Percentiles rank a stretch among this genome's conserved stretches.
Conservation (phyloP, 1,140 invertebrate genomes). For the Camponotus vicinus region DNA sequence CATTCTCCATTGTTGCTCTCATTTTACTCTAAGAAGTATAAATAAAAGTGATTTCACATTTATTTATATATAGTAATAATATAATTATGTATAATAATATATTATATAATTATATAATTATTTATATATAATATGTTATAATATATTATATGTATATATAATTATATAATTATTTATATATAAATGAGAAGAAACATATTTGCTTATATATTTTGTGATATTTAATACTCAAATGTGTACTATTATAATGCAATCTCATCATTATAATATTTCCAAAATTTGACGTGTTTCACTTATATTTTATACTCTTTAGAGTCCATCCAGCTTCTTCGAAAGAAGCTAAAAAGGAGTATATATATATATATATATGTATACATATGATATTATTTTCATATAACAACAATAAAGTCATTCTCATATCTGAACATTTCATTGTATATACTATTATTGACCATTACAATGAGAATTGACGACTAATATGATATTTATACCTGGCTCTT, state of each 20-base stretch:
- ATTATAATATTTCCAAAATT: background rate
- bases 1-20: background rate
- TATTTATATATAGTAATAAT: too few species aligned
- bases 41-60: background rate
- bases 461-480: constrained; percentile 20
- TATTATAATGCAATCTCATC: background rate
- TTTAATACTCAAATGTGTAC: background rate
- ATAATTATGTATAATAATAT: too few species aligned
- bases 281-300: background rate
- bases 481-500: background rate
- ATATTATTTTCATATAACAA: constrained; percentile 34
- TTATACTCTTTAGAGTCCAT: constrained; percentile 27
- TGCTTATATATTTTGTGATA: background rate
- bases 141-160: too few species aligned
- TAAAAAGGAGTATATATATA: constrained; percentile 3
- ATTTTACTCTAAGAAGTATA: constrained; percentile 37
- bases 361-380: background rate
- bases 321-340: background rate
- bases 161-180: too few species aligned
- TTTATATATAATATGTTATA: too few species aligned
- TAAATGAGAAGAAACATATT: background rate
- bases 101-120: too few species aligned
- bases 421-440: constrained; percentile 23
- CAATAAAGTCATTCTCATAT: constrained; percentile 12
- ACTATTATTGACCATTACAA: constrained; percentile 14